phyloP scores from a whole-genome alignment of 2,113 vertebrate species.

The Oryctolagus cuniculus region DNA sequence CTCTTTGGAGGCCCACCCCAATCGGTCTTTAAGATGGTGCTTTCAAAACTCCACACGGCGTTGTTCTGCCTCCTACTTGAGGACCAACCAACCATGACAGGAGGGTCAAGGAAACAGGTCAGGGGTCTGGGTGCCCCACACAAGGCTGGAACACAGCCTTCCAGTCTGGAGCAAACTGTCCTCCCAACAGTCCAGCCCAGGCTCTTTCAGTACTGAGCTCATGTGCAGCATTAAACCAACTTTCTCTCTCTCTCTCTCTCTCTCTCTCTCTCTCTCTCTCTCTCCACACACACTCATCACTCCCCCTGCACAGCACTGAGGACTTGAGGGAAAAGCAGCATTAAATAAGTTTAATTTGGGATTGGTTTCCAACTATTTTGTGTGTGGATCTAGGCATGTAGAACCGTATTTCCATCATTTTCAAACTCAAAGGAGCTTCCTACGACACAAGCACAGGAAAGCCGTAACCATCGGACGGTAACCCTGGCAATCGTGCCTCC shows the following conservation, averaged over 20 bases:
- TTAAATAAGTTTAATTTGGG: background rate
- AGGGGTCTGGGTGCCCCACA: rapidly evolving
- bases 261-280: no score
- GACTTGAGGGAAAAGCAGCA: background rate
- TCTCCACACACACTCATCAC: background rate
- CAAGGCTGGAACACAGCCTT: background rate
- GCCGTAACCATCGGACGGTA: background rate
- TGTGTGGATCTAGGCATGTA: background rate
- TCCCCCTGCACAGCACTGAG: no score
- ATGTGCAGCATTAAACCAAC: background rate
- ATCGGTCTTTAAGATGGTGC: background rate
- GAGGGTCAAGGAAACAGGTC: background rate
- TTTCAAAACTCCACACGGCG: background rate
- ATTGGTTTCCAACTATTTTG: background rate
- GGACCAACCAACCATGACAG: rapidly evolving
- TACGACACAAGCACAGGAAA: background rate
- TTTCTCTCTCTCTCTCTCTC: no score
- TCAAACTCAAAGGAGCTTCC: background rate
- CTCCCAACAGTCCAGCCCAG: rapidly evolving
- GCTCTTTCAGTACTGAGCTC: background rate
- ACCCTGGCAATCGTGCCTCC: background rate
- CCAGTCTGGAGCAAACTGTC: background rate
- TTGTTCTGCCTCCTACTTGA: background rate
- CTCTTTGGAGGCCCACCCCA: background rate
- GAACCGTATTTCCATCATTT: background rate